phyloP scores from a whole-genome alignment of 37 sponge, comb jelly and placozoan species.

The Aphrocallistes beatrix region DNA sequence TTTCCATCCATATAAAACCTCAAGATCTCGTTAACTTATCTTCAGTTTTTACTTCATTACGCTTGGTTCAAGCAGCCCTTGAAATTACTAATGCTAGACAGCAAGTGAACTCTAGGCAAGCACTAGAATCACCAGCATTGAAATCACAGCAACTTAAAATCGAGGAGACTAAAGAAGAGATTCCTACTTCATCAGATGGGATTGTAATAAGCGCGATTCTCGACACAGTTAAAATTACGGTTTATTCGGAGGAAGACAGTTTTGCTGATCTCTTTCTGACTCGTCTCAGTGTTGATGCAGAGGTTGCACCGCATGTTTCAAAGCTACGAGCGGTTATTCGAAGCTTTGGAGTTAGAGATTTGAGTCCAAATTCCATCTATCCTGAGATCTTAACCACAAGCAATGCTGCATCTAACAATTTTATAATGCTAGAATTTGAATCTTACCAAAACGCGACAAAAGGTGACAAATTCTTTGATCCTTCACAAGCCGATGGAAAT shows the following conservation, averaged over 20 bases:
- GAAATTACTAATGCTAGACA: not conserved
- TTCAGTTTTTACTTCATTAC: not conserved
- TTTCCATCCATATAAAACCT: not conserved
- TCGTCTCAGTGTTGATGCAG: not conserved
- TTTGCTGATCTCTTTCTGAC: not conserved
- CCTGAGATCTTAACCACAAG: not conserved
- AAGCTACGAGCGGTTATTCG: not conserved
- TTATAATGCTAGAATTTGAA: not conserved
- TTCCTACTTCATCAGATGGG: not conserved
- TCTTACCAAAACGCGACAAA: not conserved
- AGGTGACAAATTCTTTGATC: not conserved
- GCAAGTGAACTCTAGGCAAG: not conserved
- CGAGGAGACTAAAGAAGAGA: not conserved
- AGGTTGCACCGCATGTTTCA: not conserved
- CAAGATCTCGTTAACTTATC: not conserved
- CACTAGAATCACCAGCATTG: not conserved
- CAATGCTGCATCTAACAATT: not conserved
- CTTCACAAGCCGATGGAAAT: not conserved
- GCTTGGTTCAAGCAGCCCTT: not conserved
- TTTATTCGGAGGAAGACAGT: conserved; percentile 12
- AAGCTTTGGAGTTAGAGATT: not conserved
- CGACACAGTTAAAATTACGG: not conserved
- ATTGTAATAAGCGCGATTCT: not conserved
- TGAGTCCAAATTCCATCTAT: not conserved
- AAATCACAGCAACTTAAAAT: not conserved